Evolutionary conservation across 2,797 vertebrate species (phyloP).

Genomic region (Fundulus diaphanus): DNA sequence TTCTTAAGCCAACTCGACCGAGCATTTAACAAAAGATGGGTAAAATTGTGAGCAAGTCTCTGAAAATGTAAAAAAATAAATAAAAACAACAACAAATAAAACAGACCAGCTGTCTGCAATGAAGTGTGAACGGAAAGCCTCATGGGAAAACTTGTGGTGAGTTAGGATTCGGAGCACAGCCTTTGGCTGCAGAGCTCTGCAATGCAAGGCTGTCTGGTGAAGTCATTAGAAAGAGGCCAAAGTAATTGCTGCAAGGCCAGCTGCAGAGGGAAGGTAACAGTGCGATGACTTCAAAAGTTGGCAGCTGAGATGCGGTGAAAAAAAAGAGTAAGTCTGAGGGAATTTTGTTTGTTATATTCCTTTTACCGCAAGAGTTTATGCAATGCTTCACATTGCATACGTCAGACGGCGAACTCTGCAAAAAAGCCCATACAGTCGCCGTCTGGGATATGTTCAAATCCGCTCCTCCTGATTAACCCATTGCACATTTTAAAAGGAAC

Average conservation of each 20-base stretch:
- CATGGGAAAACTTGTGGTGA: constrained; percentile 60
- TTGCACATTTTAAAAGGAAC: background rate
- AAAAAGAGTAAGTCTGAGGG: background rate
- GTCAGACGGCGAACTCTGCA: constrained; percentile 7
- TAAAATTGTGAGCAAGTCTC: constrained; percentile 12
- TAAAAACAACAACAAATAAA: no score
- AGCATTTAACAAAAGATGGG: constrained; percentile 22
- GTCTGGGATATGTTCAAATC: background rate
- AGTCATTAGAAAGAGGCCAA: constrained; percentile 60
- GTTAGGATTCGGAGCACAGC: constrained; percentile 50
- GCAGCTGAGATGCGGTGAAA: constrained; percentile 35
- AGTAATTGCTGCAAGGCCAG: constrained; percentile 52
- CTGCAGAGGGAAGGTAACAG: constrained; percentile 40
- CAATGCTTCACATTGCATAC: constrained; percentile 23
- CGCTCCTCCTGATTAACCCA: background rate
- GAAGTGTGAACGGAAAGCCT: constrained; percentile 58
- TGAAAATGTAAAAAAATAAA: constrained; percentile 29
- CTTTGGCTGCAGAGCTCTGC: constrained; percentile 37
- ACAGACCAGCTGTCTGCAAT: constrained; percentile 67
- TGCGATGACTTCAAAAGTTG: constrained; percentile 41
- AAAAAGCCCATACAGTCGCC: background rate
- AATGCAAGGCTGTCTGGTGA: constrained; percentile 64
- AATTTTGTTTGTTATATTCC: constrained; percentile 28
- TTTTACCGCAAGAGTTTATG: constrained; percentile 29
- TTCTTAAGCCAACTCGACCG: constrained; percentile 19